Conservation (phyloP, 2,113 vertebrate species). For the Lanius collurio region DNA sequence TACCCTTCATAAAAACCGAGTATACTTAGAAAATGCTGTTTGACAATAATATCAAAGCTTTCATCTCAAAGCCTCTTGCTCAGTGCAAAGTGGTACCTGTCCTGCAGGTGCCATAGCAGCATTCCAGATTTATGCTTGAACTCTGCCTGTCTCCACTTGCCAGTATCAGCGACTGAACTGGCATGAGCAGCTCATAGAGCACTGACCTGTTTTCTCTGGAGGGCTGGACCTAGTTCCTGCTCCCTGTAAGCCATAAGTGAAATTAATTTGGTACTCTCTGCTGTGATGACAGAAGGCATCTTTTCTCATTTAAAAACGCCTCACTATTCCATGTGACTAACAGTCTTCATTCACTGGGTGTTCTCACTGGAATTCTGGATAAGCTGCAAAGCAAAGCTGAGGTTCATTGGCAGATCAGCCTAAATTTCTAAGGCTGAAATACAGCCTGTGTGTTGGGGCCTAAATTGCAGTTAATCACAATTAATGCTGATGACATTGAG, state of each 20-base stretch:
- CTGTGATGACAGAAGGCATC: background rate
- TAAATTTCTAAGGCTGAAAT: background rate
- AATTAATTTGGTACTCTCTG: constrained; percentile 8
- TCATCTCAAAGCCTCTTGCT: background rate
- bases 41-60: background rate
- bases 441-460: background rate
- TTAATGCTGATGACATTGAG: background rate
- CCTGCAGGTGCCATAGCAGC: background rate
- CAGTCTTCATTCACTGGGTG: background rate
- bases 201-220: constrained; percentile 18
- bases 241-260: background rate
- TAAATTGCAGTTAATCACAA: background rate
- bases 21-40: background rate
- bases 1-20: background rate
- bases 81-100: background rate
- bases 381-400: background rate
- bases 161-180: background rate
- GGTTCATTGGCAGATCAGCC: background rate
- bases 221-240: background rate
- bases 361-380: background rate
- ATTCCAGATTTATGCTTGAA: background rate
- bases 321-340: background rate
- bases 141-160: background rate
- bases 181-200: background rate
- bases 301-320: constrained; percentile 31